Evolutionary conservation across 2,797 vertebrate genomes (phyloP), one percentile per base, ranked within the genome.

Genomic region (Enteromius paludinosus): DNA sequence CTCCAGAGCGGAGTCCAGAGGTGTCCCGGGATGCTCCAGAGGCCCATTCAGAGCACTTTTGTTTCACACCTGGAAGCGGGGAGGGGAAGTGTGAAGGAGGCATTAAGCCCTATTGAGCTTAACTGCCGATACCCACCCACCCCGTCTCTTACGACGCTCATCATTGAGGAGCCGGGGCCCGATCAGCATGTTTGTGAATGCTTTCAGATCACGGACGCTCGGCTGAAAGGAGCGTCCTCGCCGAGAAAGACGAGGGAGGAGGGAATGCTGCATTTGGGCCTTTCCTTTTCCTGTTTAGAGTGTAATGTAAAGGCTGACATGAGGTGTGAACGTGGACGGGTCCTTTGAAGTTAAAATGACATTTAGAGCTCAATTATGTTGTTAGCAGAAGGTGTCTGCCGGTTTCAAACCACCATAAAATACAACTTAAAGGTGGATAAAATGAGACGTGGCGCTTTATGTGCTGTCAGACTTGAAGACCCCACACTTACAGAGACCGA

Each of bases 301-400:
- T 49, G 69, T 74, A 41, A 72, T 47, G 65, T 74, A 78, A 85
- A 81, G 69, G 76, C 86, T 72, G 81, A 78, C 30, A n/a, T 0
- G 84, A 92, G 91, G 93, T 88, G 92, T 88, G 86, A 92, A 49
- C 52, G 0, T 18, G 6, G 80, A 87, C 79, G 0, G 89, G 12
- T 54, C 74, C 90, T 95, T 94, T 95, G 93, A 94, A 92, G 92
- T 92, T 89, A 83, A 91, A 90, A 90, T 62, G 82, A 90, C 84
- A 89, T 92, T 92, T 92, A 90, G 90, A 90, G 90, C 89, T 93
- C 93, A 93, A 93, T 93, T 91, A 94, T 89, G 90, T 89, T 88
- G 92, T 92, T 92, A 92, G 88, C 85, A 82, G 82, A 90, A 91
- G 89, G 88, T 88, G 89, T 87, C 84, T 81, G 45, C 62, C 14